A percentile compares a stretch with the other conserved stretches of the same genome.
Evolutionary conservation across 2,797 vertebrate genomes (phyloP).

Genomic region (Leuciscus waleckii): DNA sequence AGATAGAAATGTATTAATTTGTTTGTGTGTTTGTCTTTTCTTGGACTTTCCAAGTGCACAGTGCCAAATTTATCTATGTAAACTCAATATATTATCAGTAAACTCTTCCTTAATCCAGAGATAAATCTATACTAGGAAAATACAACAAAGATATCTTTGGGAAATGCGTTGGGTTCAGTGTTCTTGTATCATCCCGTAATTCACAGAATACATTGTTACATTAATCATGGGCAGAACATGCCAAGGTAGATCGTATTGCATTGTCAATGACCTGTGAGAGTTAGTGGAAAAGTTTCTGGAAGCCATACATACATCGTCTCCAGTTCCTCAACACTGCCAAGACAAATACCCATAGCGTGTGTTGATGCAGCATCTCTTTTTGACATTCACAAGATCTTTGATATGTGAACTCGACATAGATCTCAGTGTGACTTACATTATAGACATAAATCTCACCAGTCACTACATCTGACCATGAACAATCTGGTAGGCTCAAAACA

Average conservation of each 20-base stretch:
- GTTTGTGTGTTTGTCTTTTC: neutral
- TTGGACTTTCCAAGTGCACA: neutral
- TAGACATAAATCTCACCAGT: neutral
- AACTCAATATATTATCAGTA: neutral
- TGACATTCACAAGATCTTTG: conserved; percentile 57
- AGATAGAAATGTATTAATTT: neutral
- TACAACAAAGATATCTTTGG: conserved; percentile 1
- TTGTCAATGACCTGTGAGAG: conserved; percentile 68
- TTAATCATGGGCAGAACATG: conserved; percentile 69
- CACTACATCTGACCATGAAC: conserved; percentile 72
- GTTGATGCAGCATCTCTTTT: conserved; percentile 72
- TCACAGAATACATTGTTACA: conserved; percentile 62
- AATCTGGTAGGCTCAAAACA: conserved; percentile 64
- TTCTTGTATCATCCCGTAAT: conserved; percentile 43
- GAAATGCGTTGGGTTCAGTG: conserved; percentile 40
- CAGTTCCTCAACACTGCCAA: conserved; percentile 67
- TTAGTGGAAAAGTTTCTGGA: conserved; percentile 70
- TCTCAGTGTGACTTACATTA: conserved; percentile 64
- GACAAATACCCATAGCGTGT: conserved; percentile 66
- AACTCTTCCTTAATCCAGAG: neutral
- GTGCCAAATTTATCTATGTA: conserved; percentile 3
- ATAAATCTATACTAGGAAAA: neutral
- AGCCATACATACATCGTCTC: conserved; percentile 68
- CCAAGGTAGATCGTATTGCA: conserved; percentile 73
- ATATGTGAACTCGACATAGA: conserved; percentile 69